phyloP scores from a whole-genome alignment of 2,888 invertebrate genomes.

The Drosophila borborema region DNA sequence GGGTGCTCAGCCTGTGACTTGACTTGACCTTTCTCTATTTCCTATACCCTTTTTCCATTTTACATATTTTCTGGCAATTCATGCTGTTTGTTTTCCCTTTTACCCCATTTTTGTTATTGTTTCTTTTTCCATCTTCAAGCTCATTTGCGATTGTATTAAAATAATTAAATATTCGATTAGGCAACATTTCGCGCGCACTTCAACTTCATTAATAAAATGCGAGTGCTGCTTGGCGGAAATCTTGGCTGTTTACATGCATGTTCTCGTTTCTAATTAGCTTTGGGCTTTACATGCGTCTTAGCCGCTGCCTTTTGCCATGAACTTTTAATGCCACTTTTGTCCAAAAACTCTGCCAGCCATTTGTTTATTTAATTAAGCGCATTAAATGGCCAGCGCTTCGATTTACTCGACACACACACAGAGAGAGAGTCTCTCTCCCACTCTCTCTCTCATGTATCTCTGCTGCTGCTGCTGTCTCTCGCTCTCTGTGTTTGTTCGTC shows the following conservation, averaged over 20 bases:
- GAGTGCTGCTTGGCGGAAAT: background rate
- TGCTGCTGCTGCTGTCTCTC: background rate
- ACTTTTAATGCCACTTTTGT: conserved; percentile 52
- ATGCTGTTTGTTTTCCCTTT: conserved; percentile 31
- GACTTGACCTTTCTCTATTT: conserved; percentile 18
- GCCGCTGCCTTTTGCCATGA: conserved; percentile 41
- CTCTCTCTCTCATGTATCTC: too few species aligned
- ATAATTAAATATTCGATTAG: conserved; percentile 78
- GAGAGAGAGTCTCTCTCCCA: background rate
- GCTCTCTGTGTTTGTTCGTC: conserved; percentile 20
- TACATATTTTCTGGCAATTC: conserved; percentile 11
- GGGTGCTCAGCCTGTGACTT: conserved; percentile 9
- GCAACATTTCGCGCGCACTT: conserved; percentile 31
- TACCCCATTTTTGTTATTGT: conserved; percentile 6
- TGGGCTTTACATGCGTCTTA: conserved; percentile 18
- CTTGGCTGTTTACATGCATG: conserved; percentile 1
- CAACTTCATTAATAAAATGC: conserved; percentile 40
- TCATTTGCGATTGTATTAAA: conserved; percentile 62
- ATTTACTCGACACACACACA: conserved; percentile 22
- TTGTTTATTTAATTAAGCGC: conserved; percentile 80
- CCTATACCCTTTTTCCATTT: background rate
- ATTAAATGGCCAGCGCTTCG: conserved; percentile 62
- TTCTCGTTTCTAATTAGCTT: conserved; percentile 33
- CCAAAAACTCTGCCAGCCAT: conserved; percentile 55
- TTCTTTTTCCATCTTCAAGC: conserved; percentile 51